These are phyloP conservation scores for Harpagoxenus sublaevis DNA, from an alignment of 2,888 invertebrate species.

Conservation along the genomic window DNA sequence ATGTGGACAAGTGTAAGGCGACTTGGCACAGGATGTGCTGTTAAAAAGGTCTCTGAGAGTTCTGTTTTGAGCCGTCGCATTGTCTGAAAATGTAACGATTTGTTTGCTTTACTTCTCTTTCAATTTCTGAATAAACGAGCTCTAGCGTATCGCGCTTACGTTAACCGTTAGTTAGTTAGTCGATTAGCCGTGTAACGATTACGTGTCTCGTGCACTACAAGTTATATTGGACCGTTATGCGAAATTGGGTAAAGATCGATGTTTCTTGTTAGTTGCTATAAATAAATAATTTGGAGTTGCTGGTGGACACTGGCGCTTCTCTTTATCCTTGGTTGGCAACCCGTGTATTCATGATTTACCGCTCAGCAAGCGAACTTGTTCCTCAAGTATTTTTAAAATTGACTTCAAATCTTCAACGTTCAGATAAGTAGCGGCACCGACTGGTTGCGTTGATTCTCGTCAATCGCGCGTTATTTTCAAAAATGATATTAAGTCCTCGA, in stretches of 20 bases:
- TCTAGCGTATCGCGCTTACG: too few species aligned
- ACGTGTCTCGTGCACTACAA: slow-evolving; percentile 22
- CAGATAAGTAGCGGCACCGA: too few species aligned
- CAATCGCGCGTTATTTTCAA: too few species aligned
- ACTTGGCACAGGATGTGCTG: slow-evolving; percentile 93
- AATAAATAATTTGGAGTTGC: not conserved
- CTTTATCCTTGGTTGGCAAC: not conserved
- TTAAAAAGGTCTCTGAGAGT: slow-evolving; percentile 91
- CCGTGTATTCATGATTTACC: too few species aligned
- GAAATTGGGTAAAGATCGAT: slow-evolving; percentile 78
- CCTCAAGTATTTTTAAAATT: too few species aligned
- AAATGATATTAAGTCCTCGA: too few species aligned
- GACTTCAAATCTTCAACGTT: too few species aligned
- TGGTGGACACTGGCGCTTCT: not conserved
- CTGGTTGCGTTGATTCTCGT: too few species aligned
- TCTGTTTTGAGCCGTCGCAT: slow-evolving; percentile 84
- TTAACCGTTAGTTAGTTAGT: too few species aligned
- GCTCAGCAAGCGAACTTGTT: too few species aligned
- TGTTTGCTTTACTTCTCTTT: not conserved
- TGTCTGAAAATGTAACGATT: slow-evolving; percentile 67
- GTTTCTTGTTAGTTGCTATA: slow-evolving; percentile 17
- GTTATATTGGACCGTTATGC: slow-evolving; percentile 72
- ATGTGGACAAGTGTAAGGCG: slow-evolving; percentile 94
- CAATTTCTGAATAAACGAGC: too few species aligned
- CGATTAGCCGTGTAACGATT: slow-evolving; percentile 31